These are phyloP conservation scores for Moxostoma hubbsi DNA, from an alignment of 2,797 vertebrate species.

Conservation along the genomic window DNA sequence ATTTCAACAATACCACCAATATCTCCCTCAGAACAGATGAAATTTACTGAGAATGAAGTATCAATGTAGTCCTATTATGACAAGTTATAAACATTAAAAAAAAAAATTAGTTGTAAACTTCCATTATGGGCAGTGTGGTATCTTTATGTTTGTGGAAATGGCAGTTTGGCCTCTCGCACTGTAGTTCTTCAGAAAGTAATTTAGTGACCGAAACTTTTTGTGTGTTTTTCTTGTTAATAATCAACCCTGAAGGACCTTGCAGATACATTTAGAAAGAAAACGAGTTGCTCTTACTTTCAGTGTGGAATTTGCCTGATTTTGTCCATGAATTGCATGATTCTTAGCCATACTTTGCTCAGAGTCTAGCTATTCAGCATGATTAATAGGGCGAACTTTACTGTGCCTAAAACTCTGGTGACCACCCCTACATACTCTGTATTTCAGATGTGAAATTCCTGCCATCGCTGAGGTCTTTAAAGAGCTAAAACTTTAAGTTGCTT, in stretches of 20 bases:
- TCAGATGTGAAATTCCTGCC: conserved; percentile 62
- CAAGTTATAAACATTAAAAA: too few species aligned
- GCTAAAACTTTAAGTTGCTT: conserved; percentile 52
- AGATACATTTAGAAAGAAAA: conserved; percentile 63
- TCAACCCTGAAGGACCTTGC: conserved; percentile 75
- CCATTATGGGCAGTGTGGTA: too few species aligned
- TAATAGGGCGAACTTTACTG: conserved; percentile 12
- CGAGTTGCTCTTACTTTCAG: conserved; percentile 61
- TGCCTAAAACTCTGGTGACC: conserved; percentile 14
- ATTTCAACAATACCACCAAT: too few species aligned
- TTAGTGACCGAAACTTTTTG: conserved; percentile 52
- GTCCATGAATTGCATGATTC: conserved; percentile 35
- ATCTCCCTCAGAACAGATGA: too few species aligned
- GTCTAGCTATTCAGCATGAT: conserved; percentile 57
- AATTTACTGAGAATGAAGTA: too few species aligned
- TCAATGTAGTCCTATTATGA: too few species aligned
- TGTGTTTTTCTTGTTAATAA: conserved; percentile 73
- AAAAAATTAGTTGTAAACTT: too few species aligned
- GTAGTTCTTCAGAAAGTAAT: conserved; percentile 16
- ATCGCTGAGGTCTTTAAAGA: conserved; percentile 65
- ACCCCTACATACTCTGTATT: conserved; percentile 3
- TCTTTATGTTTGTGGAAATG: conserved; percentile 9
- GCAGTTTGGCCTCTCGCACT: conserved; percentile 30
- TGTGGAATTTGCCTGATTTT: conserved; percentile 39
- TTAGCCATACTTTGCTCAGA: conserved; percentile 67